phyloP scores from a whole-genome alignment of 2,888 invertebrate genomes.

The Noctua janthina region DNA sequence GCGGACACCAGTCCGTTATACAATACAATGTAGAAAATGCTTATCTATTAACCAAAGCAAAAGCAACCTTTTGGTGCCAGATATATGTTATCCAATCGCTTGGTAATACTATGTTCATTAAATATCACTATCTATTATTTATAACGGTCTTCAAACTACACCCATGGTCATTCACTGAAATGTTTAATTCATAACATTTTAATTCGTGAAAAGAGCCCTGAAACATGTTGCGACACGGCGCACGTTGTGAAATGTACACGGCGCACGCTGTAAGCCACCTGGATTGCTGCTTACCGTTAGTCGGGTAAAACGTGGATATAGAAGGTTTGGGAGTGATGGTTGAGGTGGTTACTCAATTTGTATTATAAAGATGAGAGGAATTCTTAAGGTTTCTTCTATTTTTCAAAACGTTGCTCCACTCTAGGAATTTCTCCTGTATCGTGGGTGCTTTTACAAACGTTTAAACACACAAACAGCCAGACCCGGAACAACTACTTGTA shows the following conservation, averaged over 20 bases:
- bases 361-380: not conserved
- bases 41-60: no score
- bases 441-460: no score
- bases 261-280: not conserved
- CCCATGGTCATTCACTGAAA: constrained; percentile 9
- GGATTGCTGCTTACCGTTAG: not conserved
- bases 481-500: no score
- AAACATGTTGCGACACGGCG: constrained; percentile 8
- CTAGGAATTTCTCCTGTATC: no score
- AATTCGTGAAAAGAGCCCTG: constrained; percentile 11
- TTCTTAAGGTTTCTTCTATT: no score
- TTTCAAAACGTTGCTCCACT: no score
- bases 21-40: no score
- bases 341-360: not conserved
- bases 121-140: not conserved
- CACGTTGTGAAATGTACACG: not conserved
- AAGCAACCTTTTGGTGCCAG: no score
- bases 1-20: no score
- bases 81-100: no score
- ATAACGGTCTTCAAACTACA: not conserved
- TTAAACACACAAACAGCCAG: no score
- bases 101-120: no score
- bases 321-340: not conserved
- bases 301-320: not conserved
- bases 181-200: constrained; percentile 23